These are phyloP conservation scores for Drosophila arizonae DNA, from an alignment of 1,140 invertebrate species.

Conservation along the genomic window DNA sequence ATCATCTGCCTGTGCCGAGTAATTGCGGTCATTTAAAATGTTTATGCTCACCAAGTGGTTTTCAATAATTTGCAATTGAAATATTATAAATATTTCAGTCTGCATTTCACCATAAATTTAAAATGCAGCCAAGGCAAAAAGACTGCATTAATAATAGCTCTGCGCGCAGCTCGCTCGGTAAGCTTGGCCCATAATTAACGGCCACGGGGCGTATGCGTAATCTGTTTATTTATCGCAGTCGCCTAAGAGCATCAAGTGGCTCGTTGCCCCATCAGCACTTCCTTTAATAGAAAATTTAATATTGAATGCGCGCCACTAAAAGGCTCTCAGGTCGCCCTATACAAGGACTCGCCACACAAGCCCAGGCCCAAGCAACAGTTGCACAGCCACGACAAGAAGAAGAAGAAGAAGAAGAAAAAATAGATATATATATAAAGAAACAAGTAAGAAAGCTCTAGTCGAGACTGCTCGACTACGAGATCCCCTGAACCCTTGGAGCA, in stretches of 20 bases:
- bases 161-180: neutral
- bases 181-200: constrained; percentile 16
- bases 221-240: constrained; percentile 25
- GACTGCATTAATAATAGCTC: constrained; percentile 21
- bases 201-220: constrained; percentile 32
- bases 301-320: constrained; percentile 3
- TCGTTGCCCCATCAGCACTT: constrained; percentile 3
- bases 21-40: constrained; percentile 64
- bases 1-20: constrained; percentile 46
- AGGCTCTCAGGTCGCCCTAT: neutral
- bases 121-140: constrained; percentile 4
- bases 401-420: neutral
- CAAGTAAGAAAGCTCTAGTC: too few relatives aligned
- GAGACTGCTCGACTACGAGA: too few relatives aligned
- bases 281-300: constrained; percentile 17
- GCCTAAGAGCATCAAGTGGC: neutral
- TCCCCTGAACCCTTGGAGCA: too few relatives aligned
- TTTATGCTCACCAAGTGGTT: constrained; percentile 56
- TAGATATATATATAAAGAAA: neutral
- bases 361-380: constrained; percentile 58
- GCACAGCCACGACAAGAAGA: constrained; percentile 20
- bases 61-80: constrained; percentile 69
- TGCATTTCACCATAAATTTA: constrained; percentile 44
- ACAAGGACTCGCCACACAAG: constrained; percentile 1
- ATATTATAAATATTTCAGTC: constrained; percentile 44